phyloP scores from a whole-genome alignment of 2,888 invertebrate species.

The Diarsia brunnea region DNA sequence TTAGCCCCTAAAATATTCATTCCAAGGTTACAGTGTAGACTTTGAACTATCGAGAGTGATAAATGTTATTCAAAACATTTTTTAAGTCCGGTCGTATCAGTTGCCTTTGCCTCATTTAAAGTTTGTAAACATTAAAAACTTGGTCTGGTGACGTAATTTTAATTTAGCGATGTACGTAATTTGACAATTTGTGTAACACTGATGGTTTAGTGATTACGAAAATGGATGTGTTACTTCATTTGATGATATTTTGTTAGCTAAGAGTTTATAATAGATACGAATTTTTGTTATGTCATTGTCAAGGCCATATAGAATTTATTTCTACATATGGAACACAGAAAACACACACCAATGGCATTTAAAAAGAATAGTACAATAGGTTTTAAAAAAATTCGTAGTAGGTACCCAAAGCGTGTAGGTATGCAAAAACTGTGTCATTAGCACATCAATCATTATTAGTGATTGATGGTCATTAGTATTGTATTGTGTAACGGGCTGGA shows the following conservation, averaged over 20 bases:
- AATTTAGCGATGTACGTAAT: constrained; percentile 9
- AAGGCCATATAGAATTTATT: neutral
- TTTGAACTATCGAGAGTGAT: constrained; percentile 56
- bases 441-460: too few relatives aligned
- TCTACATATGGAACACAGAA: neutral
- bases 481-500: too few relatives aligned
- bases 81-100: neutral
- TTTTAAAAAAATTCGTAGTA: neutral
- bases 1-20: constrained; percentile 57
- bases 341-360: neutral
- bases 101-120: constrained; percentile 19
- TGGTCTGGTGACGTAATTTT: constrained; percentile 37
- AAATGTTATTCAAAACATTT: constrained; percentile 44
- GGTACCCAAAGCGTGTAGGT: neutral
- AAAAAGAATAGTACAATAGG: neutral
- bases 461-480: too few relatives aligned
- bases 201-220: neutral
- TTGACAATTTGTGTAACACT: neutral
- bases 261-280: neutral
- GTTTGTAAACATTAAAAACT: constrained; percentile 53
- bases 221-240: neutral
- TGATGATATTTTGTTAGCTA: neutral
- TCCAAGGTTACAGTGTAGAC: constrained; percentile 66
- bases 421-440: too few relatives aligned
- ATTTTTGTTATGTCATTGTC: constrained; percentile 7